phyloP scores from a whole-genome alignment of 1,140 invertebrate genomes.

The Papilio machaon region DNA sequence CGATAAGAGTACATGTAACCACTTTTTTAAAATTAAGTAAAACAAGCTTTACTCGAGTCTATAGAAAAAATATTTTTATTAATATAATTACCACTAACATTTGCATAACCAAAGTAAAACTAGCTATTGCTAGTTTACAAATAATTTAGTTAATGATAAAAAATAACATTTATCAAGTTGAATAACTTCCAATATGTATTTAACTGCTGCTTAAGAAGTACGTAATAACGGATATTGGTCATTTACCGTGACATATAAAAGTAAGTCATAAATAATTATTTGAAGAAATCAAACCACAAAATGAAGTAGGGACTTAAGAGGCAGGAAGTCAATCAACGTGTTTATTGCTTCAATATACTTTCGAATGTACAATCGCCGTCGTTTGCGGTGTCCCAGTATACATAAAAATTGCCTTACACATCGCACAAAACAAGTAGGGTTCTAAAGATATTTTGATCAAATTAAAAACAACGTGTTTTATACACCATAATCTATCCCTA shows the following conservation, averaged over 20 bases:
- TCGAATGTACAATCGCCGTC: slow-evolving; percentile 44
- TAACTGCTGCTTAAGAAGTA: slow-evolving; percentile 16
- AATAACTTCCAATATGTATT: not conserved
- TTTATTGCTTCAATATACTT: slow-evolving; percentile 55
- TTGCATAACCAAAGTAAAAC: slow-evolving; percentile 33
- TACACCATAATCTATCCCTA: too few species aligned
- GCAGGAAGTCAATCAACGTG: slow-evolving; percentile 59
- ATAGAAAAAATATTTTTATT: slow-evolving; percentile 7
- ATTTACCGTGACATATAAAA: slow-evolving; percentile 36
- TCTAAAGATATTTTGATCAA: too few species aligned
- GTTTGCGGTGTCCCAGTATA: not conserved
- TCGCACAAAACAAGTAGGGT: too few species aligned
- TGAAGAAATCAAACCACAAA: slow-evolving; percentile 50
- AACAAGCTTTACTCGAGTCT: not conserved
- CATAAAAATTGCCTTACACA: too few species aligned
- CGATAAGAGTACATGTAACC: not conserved
- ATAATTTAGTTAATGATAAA: slow-evolving; percentile 25
- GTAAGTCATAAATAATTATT: slow-evolving; percentile 44
- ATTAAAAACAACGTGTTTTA: too few species aligned
- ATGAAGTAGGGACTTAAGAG: slow-evolving; percentile 45
- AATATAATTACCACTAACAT: slow-evolving; percentile 16
- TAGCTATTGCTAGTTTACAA: slow-evolving; percentile 17
- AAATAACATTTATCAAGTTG: slow-evolving; percentile 6
- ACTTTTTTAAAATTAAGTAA: slow-evolving; percentile 1
- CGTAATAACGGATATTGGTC: slow-evolving; percentile 35